Evolutionary conservation across 2,888 invertebrate genomes (phyloP), one percentile per base, ranked within the genome.

Genomic region (Scaptomyza caliginosa): DNA sequence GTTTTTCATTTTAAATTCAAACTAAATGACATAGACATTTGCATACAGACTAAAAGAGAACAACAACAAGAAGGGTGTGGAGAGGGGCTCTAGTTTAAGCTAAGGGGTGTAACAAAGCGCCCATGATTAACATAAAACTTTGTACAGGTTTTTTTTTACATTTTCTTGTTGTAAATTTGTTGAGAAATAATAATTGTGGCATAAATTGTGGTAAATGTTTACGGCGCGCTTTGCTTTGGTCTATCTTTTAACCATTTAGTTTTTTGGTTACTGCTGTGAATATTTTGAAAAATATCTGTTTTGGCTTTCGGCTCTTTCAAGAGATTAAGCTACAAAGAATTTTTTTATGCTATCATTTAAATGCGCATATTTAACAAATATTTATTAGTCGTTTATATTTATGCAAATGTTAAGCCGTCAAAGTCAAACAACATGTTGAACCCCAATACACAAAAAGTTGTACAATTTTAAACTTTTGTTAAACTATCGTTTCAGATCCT

Each of bases 151-250:
- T 42, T 34, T 58, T n/a, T 19, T 5, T 10, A 13, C 3, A 21
- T 2, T 21, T 4, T n/a, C n/a, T n/a, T 7, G 2, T 8, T 39
- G 45, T 52, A 48, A 62, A 57, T 49, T 62, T 68, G 69, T 59
- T 74, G 49, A 72, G 69, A 68, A 55, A n/a, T n/a, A 79, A 66
- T 62, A 70, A 85, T 70, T 82, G 65, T 42, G 76, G 73, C 83
- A 85, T 81, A 85, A 82, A 81, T 78, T 70, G 77, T 49, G 73
- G 43, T 79, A 55, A 75, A 78, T 67, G 64, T 76, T 67, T 59
- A 64, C 64, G 78, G 63, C 32, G 28, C 32, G 57, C 28, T 63
- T 68, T 38, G 50, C 68, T 54, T 59, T 57, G 17, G 34, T 38
- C 52, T 67, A 21, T 6, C 46, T 46, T 10, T 11, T 11, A 38